Conservation (phyloP, 1,140 invertebrate species). For the Ips typographus region DNA sequence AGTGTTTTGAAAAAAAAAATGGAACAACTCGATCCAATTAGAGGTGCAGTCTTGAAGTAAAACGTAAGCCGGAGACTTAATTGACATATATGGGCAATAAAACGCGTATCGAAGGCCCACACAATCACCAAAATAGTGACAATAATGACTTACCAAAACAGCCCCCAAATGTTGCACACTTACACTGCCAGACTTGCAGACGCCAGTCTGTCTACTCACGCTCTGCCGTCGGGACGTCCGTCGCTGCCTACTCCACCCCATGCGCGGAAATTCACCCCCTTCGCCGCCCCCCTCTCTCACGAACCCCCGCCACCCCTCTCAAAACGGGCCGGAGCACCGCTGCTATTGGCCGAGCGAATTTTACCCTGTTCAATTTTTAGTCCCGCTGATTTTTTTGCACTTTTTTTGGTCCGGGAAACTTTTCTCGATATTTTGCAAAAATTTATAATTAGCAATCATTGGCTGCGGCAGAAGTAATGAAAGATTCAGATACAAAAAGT, state of each 20-base stretch:
- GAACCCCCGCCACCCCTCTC: constrained; percentile 42
- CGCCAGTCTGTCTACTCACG: constrained; percentile 57
- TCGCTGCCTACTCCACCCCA: constrained; percentile 56
- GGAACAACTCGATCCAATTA: too few species aligned
- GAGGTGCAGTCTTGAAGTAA: too few species aligned
- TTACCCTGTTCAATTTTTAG: constrained; percentile 36
- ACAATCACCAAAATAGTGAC: constrained; percentile 30
- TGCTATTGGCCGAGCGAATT: constrained; percentile 45
- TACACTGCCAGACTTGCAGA: constrained; percentile 51
- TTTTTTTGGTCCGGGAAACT: constrained; percentile 5
- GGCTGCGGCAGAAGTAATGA: too few species aligned
- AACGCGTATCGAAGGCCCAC: not conserved
- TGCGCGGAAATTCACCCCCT: constrained; percentile 51
- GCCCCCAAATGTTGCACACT: constrained; percentile 33
- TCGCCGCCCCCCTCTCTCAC: constrained; percentile 46
- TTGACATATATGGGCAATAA: too few species aligned
- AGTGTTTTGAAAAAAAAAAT: too few species aligned
- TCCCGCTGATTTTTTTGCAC: constrained; percentile 18
- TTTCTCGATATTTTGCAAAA: constrained; percentile 25
- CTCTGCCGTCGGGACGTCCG: constrained; percentile 54
- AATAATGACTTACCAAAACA: constrained; percentile 39
- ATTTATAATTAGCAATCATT: constrained; percentile 23
- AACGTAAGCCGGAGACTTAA: too few species aligned
- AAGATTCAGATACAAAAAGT: too few species aligned
- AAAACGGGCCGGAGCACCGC: constrained; percentile 26